Base-by-base conservation (phyloP, 2,113 vertebrate species). In the Pseudopipra pipra region DNA sequence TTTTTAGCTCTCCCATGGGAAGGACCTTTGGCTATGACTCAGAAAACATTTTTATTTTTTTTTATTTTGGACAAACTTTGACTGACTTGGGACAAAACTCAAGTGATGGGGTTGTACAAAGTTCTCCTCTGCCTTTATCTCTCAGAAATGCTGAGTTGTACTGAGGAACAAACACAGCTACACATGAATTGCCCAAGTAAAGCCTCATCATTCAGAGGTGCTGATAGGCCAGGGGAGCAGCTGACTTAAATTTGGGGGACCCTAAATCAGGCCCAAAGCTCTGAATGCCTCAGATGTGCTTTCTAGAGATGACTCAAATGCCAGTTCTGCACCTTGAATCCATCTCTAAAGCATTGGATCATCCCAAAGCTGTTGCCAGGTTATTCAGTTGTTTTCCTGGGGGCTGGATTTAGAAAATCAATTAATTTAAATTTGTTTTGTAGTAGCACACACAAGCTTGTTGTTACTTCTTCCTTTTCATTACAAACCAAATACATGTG, bases 211-310 rank as follows among this genome's bases (percentile, higher is more conserved):
- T 41, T 77, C 83, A 70, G 51, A 71, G 8, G 22, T 27, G 39
- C 22, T 62, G 30, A 19, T 14, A 33, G 0, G 1, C 39, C 28
- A 2, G 7, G 14, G 46, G 41, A 82, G 37, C 0, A 33, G 25
- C 49, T 74, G 43, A 35, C 25, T 75, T 67, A 59, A 51, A 30
- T 75, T 14, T 63, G 62, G 54, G 1, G 1, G 23, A 72, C 23
- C 31, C 16, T 24, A 73, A 41, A 82, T 49, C 41, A 70, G 33
- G 7, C n/a, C 35, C 49, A 62, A 75, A 73, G 46, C 43, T 61
- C 46, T 43, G 37, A 76, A 56, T 61, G 62, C n/a, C n/a, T 85
- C 51, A 62, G n/a, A 46, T 83, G 24, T 39, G 31, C 23, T 33
- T 90, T 44, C 35, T 18, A 18, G 67, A 80, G 63, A n/a, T 24